These are phyloP conservation scores for Myathropa florea DNA, from an alignment of 2,888 invertebrate species.

Conservation along the genomic window DNA sequence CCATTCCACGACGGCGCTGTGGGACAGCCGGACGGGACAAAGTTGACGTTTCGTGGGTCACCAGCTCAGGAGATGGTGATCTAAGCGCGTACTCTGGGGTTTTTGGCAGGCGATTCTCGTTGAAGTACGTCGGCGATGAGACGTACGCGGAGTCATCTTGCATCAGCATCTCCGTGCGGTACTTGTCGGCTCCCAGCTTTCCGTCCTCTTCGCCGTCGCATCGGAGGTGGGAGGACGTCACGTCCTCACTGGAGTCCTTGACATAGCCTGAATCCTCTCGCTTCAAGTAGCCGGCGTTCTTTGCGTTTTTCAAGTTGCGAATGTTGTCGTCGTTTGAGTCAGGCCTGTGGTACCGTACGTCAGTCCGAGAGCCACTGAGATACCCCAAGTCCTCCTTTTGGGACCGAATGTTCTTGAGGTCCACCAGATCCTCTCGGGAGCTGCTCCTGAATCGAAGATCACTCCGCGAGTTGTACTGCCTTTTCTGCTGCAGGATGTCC, in stretches of 20 bases:
- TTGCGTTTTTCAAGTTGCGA: slow-evolving; percentile 65
- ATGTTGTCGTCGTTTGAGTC: slow-evolving; percentile 74
- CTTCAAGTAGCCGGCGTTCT: slow-evolving; percentile 72
- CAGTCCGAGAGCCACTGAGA: slow-evolving; percentile 75
- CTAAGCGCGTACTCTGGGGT: slow-evolving; percentile 70
- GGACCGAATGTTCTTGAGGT: slow-evolving; percentile 76
- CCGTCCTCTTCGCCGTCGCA: slow-evolving; percentile 81
- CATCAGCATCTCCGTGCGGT: slow-evolving; percentile 82
- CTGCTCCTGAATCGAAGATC: slow-evolving; percentile 77
- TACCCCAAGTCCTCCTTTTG: slow-evolving; percentile 76
- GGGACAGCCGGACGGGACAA: slow-evolving; percentile 84
- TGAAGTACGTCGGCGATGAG: slow-evolving; percentile 83
- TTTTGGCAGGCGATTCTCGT: slow-evolving; percentile 82
- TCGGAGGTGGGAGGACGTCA: slow-evolving; percentile 81
- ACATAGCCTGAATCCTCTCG: slow-evolving; percentile 75
- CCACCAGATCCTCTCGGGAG: slow-evolving; percentile 78
- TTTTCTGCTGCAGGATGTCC: slow-evolving; percentile 79
- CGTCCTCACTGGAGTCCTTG: slow-evolving; percentile 74
- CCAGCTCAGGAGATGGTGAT: slow-evolving; percentile 46
- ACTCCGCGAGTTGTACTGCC: slow-evolving; percentile 77
- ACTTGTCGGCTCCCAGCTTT: slow-evolving; percentile 71
- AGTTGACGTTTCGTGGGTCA: slow-evolving; percentile 26
- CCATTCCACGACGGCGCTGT: slow-evolving; percentile 84
- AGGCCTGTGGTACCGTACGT: slow-evolving; percentile 74
- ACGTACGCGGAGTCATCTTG: slow-evolving; percentile 84